Conservation (phyloP, 1,140 invertebrate species). For the Cydia splendana region DNA sequence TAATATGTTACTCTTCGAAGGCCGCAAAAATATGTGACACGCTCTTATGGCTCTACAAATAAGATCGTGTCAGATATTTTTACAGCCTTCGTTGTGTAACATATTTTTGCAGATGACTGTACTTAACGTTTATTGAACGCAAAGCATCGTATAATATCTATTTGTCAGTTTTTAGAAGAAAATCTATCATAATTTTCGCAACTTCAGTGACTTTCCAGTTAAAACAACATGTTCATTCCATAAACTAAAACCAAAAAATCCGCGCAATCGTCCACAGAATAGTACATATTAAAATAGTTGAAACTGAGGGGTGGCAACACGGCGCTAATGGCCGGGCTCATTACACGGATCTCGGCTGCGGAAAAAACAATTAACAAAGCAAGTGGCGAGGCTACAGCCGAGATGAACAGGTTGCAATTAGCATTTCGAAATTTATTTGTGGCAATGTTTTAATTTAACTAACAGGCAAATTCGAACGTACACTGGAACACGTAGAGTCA, state of each 20-base stretch:
- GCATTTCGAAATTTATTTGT: slow-evolving; percentile 5
- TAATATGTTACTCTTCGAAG: too few relatives aligned
- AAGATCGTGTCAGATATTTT: too few relatives aligned
- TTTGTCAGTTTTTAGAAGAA: neutral
- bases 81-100: too few relatives aligned
- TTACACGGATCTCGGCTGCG: slow-evolving; percentile 38
- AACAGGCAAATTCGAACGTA: too few relatives aligned
- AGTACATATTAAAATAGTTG: slow-evolving; percentile 2
- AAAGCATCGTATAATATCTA: too few relatives aligned
- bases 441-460: neutral
- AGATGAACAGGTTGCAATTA: slow-evolving; percentile 8
- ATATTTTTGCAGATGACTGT: too few relatives aligned
- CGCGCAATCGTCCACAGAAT: neutral
- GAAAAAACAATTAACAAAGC: slow-evolving; percentile 47
- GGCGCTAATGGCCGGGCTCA: slow-evolving; percentile 46
- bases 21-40: too few relatives aligned
- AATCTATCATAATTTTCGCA: neutral
- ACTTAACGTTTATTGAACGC: too few relatives aligned
- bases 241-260: neutral
- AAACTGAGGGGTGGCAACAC: slow-evolving; percentile 22
- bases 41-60: too few relatives aligned
- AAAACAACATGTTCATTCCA: neutral
- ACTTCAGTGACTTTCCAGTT: neutral
- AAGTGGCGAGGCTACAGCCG: slow-evolving; percentile 33
- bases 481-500: too few relatives aligned